Base-by-base conservation (phyloP, 2,113 vertebrate species). In the Castor canadensis region DNA sequence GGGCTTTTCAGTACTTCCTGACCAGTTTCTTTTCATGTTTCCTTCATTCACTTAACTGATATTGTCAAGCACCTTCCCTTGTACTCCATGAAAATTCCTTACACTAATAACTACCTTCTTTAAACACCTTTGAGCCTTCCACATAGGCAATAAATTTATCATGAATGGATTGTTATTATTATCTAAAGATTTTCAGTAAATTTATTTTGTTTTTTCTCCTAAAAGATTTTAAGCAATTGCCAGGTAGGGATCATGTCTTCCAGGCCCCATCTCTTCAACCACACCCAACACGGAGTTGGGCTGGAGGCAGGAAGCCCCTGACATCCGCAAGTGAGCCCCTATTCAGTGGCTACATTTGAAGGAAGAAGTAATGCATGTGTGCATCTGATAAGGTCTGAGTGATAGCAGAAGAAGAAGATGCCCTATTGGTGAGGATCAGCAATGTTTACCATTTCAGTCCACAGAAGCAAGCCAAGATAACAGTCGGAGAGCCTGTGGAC, bases 381-480 rank as follows among this genome's bases (percentile, higher is more conserved):
- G 67, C 47, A 96, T 89, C 91, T 94, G 97, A 94, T 96, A 97
- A 97, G 88, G 66, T 38, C 91, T 35, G 69, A 82, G 77, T 62
- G 86, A 3, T 73, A 90, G 72, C 92, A 94, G 85, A 62, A 91
- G 77, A 93, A 93, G 67, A 82, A 90, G 96, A 86, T 66, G 86
- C 45, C 80, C 43, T 35, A 1, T 35, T 75, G 82, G 88, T 35
- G 62, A 58, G 54, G 52, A 90, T 87, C 76, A 85, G 77, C 49
- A n/a, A 0, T 97, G 97, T 96, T 97, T 97, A 97, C 89, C 75
- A 86, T 82, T 95, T 43, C 89, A 58, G 38, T 52, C 69, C 79
- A 83, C 94, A 83, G 93, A 83, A 73, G 89, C 94, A 91, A 73
- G 91, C 80, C 73, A 40, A 97, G 97, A 97, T 95, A 97, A 91